Conservation (phyloP, 2,888 invertebrate species). For the Patella pellucida region DNA sequence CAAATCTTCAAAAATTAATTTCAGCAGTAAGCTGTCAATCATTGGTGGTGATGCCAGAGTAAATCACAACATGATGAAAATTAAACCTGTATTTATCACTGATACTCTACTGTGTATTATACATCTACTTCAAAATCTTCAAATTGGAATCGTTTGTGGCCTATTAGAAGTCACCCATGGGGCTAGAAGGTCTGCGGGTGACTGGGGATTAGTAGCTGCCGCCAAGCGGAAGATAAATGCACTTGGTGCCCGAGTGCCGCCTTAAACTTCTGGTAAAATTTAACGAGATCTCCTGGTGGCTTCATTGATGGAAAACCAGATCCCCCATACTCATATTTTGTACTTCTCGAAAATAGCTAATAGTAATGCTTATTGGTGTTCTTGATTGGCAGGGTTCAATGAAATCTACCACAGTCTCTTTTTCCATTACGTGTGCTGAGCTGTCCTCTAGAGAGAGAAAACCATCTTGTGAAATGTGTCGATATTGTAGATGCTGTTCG, state of each 20-base stretch:
- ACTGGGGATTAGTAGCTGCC: not conserved
- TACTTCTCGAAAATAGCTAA: not conserved
- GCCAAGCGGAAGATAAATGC: not conserved
- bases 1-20: constrained; percentile 6
- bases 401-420: too few relatives aligned
- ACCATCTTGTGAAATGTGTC: too few relatives aligned
- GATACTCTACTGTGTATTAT: not conserved
- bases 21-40: not conserved
- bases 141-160: not conserved
- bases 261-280: not conserved
- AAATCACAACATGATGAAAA: constrained; percentile 4
- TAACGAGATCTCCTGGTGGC: not conserved
- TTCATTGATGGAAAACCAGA: not conserved
- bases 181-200: not conserved
- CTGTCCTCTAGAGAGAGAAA: too few relatives aligned
- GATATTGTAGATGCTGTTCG: too few relatives aligned
- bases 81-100: not conserved
- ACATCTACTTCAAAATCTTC: not conserved
- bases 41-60: not conserved
- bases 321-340: not conserved
- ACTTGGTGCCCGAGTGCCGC: not conserved
- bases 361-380: not conserved
- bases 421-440: too few relatives aligned
- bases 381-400: constrained; percentile 8
- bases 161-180: constrained; percentile 4